Conservation (phyloP, 2,797 vertebrate genomes). For the Acipenser transmontanus region DNA sequence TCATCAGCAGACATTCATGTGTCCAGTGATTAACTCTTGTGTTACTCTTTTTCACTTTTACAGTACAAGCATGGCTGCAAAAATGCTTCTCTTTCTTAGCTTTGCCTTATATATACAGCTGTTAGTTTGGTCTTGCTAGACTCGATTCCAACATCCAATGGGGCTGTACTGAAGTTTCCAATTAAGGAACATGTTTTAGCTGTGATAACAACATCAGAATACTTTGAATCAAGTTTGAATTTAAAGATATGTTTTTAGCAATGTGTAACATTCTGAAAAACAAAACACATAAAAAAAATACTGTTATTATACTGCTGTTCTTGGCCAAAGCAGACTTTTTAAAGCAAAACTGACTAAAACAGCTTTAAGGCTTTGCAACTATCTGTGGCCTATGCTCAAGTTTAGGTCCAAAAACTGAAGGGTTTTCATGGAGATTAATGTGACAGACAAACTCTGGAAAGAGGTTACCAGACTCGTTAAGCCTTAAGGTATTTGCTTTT, state of each 20-base stretch:
- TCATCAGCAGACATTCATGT: constrained; percentile 54
- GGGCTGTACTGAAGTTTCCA: background rate
- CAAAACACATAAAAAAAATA: background rate
- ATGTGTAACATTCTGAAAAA: background rate
- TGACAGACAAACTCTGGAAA: constrained; percentile 14
- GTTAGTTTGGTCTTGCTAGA: background rate
- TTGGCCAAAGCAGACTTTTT: background rate
- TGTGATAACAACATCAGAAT: background rate
- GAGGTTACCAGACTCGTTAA: constrained; percentile 61
- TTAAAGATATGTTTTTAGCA: background rate
- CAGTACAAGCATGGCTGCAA: background rate
- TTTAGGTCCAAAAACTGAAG: constrained; percentile 46
- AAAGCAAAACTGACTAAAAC: background rate
- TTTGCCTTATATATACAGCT: background rate
- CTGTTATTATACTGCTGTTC: background rate
- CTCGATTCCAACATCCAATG: background rate
- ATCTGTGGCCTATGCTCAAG: constrained; percentile 35
- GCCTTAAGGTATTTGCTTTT: constrained; percentile 60
- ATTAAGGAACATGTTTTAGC: background rate
- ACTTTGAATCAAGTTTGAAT: background rate
- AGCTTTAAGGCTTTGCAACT: constrained; percentile 5
- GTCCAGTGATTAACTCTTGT: constrained; percentile 33
- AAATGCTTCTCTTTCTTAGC: background rate
- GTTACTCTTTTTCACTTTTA: background rate
- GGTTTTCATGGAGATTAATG: constrained; percentile 53